Evolutionary conservation across 35 echinoderm and acorn worm genomes (phyloP), one percentile per base, ranked within the genome.

Genomic region (Amphiura filiformis): DNA sequence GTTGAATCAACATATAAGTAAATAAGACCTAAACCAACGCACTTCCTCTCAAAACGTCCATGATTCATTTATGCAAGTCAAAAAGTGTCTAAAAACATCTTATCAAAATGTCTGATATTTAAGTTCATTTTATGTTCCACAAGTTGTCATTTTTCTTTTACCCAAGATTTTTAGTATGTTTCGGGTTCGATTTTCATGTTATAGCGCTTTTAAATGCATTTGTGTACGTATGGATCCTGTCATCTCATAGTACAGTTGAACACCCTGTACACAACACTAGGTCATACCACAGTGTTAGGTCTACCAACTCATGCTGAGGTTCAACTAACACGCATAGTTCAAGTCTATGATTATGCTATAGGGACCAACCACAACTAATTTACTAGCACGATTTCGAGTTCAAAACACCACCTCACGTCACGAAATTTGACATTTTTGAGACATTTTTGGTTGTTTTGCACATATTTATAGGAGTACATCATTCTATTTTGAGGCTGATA

Each of bases 281-380:
- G 61, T 70, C 61, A 11, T 23, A 30, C 61, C 4, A n/a, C 61
- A 4, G 11, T 11, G 61, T 70, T 70, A 70, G 28, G 61, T 30
- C 61, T 47, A 15, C 26, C 26, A 26, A 15, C 26, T 11, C 61
- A 70, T 23, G 61, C 61, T 70, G 61, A 4, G 9, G 61, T 11
- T 70, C 61, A 70, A 70, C 7, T 70, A 70, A 70, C 61, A 70
- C 61, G 28, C 41, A 47, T 47, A 70, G 61, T 70, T 70, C 61
- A 70, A 70, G 28, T 70, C 61, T n/a, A 3, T 70, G 61, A 70
- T 70, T 70, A 70, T 70, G 1, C 61, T 70, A 23, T 30, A 70
- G 61, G 61, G 61, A 70, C 61, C 61, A 70, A 70, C 11, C 11
- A 15, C 61, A 70, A 70, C 15, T 70, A 70, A 70, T 70, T 70